These are phyloP conservation scores for Notothenia coriiceps DNA, from an alignment of 2,113 vertebrate genomes.

Conservation along the genomic window DNA sequence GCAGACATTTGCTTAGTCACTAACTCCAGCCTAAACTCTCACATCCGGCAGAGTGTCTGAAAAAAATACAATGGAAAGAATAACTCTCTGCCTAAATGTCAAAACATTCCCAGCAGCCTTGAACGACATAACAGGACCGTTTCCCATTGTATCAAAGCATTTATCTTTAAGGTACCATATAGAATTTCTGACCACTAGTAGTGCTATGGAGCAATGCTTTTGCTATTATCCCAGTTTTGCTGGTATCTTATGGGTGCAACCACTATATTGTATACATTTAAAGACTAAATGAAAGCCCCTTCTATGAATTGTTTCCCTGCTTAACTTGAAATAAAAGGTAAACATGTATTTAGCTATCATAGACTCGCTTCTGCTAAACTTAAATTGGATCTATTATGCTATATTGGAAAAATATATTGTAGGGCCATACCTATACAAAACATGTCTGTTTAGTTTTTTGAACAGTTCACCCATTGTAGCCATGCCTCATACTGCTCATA, in stretches of 20 bases:
- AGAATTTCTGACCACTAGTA: not conserved
- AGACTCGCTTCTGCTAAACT: not conserved
- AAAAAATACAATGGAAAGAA: slow-evolving; percentile 15
- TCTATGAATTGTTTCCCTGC: not conserved
- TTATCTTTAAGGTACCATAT: not conserved
- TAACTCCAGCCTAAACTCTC: slow-evolving; percentile 25
- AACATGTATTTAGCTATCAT: not conserved
- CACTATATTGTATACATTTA: not conserved
- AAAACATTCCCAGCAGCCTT: slow-evolving; percentile 20
- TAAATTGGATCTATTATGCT: too few relatives aligned
- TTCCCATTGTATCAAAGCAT: not conserved
- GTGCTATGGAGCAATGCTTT: not conserved
- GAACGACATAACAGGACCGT: not conserved
- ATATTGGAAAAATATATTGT: too few relatives aligned
- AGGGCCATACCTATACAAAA: too few relatives aligned
- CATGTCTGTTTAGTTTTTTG: too few relatives aligned
- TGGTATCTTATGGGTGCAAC: not conserved
- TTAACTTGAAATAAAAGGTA: not conserved
- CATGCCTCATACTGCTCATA: too few relatives aligned
- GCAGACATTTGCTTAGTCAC: slow-evolving; percentile 57
- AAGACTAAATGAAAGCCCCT: not conserved
- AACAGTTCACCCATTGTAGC: too few relatives aligned
- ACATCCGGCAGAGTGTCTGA: not conserved
- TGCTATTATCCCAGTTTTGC: not conserved
- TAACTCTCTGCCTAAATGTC: not conserved